Percentiles rank a stretch among this genome's conserved stretches.
Conservation (phyloP, 2,797 vertebrate genomes). For the Siniperca scherzeri region DNA sequence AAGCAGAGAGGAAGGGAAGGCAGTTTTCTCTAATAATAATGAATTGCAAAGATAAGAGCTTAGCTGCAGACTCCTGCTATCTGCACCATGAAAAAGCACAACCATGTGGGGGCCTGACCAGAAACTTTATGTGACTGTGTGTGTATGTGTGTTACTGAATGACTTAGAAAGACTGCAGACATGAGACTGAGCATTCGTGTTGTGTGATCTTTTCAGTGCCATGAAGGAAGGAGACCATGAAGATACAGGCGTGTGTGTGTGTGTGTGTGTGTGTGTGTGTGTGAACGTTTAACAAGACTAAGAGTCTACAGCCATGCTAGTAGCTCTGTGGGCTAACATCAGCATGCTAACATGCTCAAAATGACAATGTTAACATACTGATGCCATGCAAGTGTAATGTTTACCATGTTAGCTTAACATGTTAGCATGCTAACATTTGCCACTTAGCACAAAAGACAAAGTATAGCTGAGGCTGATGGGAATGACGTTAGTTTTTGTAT, state of each 20-base stretch:
- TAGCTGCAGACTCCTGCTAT: constrained; percentile 55
- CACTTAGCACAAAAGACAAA: neutral
- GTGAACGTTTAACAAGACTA: neutral
- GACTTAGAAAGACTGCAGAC: neutral
- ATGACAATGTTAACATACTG: no score
- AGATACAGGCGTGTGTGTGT: neutral
- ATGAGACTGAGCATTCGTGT: neutral
- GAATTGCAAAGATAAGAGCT: constrained; percentile 71
- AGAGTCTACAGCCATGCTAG: neutral
- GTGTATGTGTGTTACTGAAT: neutral
- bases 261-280: neutral
- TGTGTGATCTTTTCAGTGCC: neutral
- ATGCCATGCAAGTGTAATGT: no score
- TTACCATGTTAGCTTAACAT: no score
- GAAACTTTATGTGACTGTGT: constrained; percentile 44
- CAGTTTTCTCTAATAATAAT: constrained; percentile 72
- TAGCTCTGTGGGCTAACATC: neutral
- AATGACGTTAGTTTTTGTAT: neutral
- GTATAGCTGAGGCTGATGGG: neutral
- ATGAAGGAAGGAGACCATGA: neutral
- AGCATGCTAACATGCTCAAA: no score
- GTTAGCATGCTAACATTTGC: neutral
- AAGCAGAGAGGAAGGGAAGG: constrained; percentile 35
- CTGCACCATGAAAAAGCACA: constrained; percentile 53
- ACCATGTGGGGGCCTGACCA: constrained; percentile 18